phyloP scores from a whole-genome alignment of 1,140 invertebrate genomes.

The Zaprionus gabonicus region DNA sequence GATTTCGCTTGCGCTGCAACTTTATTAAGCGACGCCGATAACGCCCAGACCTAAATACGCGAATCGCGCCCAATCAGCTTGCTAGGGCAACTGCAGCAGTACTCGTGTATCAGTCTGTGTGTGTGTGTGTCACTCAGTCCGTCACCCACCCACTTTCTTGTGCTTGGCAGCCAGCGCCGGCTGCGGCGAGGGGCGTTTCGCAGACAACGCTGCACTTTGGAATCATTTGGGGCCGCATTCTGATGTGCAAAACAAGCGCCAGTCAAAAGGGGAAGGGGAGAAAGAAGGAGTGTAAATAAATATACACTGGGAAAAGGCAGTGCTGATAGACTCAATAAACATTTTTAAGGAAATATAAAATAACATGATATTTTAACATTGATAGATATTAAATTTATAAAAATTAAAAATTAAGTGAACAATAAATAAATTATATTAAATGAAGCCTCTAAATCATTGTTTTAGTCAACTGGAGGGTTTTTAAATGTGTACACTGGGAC shows the following conservation, averaged over 20 bases:
- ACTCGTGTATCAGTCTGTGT: background rate
- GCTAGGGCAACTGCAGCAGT: conserved; percentile 15
- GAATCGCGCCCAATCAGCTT: conserved; percentile 40
- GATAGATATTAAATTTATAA: background rate
- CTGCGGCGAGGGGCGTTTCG: conserved; percentile 40
- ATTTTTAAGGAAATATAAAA: background rate
- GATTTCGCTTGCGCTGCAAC: conserved; percentile 55
- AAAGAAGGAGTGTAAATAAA: conserved; percentile 13
- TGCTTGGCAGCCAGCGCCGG: conserved; percentile 29
- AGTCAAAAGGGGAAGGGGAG: conserved; percentile 1
- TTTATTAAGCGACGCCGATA: conserved; percentile 60
- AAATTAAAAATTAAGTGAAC: background rate
- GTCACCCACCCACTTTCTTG: conserved; percentile 59
- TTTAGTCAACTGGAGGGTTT: background rate
- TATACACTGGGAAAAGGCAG: conserved; percentile 19
- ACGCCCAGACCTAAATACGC: conserved; percentile 71
- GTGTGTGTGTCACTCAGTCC: conserved; percentile 25
- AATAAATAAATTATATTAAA: background rate
- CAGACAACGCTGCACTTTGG: conserved; percentile 63
- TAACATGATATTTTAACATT: background rate
- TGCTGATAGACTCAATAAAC: background rate
- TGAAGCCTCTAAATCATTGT: background rate
- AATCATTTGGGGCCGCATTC: conserved; percentile 53
- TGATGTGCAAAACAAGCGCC: conserved; percentile 25
- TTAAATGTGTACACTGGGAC: no score